A percentile compares a stretch with the other conserved stretches of the same genome.
Conservation (phyloP, 2,888 invertebrate genomes). For the Caenorhabditis sp. region DNA sequence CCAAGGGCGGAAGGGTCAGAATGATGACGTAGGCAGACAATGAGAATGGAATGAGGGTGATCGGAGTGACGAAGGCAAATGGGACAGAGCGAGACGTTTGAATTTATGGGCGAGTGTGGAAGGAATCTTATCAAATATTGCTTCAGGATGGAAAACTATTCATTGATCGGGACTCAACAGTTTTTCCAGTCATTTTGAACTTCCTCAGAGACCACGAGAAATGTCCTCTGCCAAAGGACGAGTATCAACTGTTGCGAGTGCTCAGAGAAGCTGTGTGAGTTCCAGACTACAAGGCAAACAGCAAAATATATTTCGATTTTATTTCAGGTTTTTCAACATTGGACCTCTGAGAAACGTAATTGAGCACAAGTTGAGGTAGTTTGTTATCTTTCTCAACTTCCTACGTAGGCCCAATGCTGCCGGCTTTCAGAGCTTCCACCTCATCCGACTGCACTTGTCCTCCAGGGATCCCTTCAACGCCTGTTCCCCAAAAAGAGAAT, state of each 20-base stretch:
- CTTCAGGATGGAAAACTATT: constrained; percentile 67
- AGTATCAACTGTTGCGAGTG: constrained; percentile 60
- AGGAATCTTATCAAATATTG: no score
- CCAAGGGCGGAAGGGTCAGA: no score
- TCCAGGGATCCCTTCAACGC: constrained; percentile 46
- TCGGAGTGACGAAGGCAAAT: no score
- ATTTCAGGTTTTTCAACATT: constrained; percentile 47
- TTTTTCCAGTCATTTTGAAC: constrained; percentile 66
- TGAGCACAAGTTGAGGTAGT: constrained; percentile 41
- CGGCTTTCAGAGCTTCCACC: constrained; percentile 6
- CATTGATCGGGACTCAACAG: constrained; percentile 65
- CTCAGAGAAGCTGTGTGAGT: constrained; percentile 62
- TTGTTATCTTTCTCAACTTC: no score
- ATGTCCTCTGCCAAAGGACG: constrained; percentile 65
- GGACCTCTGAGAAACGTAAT: constrained; percentile 39
- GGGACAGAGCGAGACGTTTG: no score
- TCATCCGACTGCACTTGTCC: constrained; percentile 30
- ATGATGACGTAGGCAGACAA: no score
- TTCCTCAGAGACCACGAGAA: constrained; percentile 65
- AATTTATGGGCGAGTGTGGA: no score
- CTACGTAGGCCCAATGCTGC: no score
- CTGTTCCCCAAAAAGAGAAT: constrained; percentile 42
- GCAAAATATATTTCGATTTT: no score
- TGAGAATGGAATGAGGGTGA: no score
- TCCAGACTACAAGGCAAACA: no score